These are phyloP conservation scores for Pterophyllum scalare DNA, from an alignment of 2,113 vertebrate genomes.

Conservation along the genomic window DNA sequence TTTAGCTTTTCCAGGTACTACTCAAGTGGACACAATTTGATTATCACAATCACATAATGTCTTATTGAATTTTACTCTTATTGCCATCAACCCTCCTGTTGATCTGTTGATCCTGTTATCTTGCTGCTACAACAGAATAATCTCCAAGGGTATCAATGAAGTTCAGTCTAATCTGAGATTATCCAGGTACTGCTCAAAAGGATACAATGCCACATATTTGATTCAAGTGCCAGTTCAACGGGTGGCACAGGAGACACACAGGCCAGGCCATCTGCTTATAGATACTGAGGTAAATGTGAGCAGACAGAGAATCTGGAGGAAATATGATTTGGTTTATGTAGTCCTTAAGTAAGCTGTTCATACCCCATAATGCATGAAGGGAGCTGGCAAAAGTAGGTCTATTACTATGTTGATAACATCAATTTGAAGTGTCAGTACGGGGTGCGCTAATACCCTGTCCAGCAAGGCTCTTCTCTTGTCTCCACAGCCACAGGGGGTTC, in stretches of 20 bases:
- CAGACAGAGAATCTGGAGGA: slow-evolving; percentile 63
- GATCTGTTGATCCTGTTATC: background rate
- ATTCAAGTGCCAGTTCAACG: slow-evolving; percentile 19
- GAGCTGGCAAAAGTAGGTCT: slow-evolving; percentile 65
- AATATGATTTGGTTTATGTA: slow-evolving; percentile 75
- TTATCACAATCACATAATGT: background rate
- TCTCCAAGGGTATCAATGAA: slow-evolving; percentile 3
- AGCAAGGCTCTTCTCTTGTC: slow-evolving; percentile 34
- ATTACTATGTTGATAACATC: slow-evolving; percentile 75
- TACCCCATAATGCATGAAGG: slow-evolving; percentile 59
- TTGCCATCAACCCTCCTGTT: background rate
- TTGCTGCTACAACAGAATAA: background rate
- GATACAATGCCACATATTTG: slow-evolving; percentile 12
- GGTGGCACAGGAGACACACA: slow-evolving; percentile 30
- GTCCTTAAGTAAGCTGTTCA: slow-evolving; percentile 76
- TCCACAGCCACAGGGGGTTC: slow-evolving; percentile 47
- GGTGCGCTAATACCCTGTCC: slow-evolving; percentile 55
- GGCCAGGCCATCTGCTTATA: slow-evolving; percentile 57
- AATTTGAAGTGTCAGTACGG: slow-evolving; percentile 69
- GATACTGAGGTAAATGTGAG: slow-evolving; percentile 55
- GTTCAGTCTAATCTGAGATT: slow-evolving; percentile 14
- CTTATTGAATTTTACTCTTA: background rate
- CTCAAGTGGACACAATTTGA: background rate
- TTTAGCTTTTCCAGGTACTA: slow-evolving; percentile 12
- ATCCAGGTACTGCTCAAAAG: slow-evolving; percentile 10